Evolutionary conservation across 1,140 invertebrate species (phyloP).

Genomic region (Ylistrum balloti): DNA sequence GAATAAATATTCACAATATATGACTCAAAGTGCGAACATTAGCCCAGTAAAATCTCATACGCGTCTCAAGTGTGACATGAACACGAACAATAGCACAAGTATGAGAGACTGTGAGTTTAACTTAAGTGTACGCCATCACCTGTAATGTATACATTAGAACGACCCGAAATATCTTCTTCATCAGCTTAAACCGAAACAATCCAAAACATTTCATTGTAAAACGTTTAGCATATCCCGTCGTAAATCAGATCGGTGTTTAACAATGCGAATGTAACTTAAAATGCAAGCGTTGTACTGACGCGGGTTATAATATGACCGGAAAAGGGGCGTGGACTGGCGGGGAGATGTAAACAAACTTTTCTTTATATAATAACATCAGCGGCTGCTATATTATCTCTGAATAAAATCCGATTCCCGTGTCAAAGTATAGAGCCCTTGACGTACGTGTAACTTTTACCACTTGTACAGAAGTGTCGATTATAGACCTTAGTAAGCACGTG

Average conservation of each 20-base stretch:
- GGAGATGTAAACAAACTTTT: constrained; percentile 39
- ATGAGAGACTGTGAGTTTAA: background rate
- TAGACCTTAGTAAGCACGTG: background rate
- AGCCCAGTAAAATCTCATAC: background rate
- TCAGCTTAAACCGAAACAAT: constrained; percentile 34
- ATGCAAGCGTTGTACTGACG: constrained; percentile 18
- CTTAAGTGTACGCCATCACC: background rate
- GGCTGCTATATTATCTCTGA: background rate
- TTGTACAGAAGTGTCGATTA: background rate
- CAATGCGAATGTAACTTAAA: background rate
- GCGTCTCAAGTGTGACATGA: background rate
- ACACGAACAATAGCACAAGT: background rate
- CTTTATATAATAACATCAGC: background rate
- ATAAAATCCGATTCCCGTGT: background rate
- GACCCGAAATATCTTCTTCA: constrained; percentile 16
- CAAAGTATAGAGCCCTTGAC: background rate
- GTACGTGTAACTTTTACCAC: background rate
- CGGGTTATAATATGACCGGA: background rate
- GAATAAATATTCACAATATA: background rate
- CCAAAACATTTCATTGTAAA: background rate
- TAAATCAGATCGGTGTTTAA: constrained; percentile 14
- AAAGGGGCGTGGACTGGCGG: background rate
- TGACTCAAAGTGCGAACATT: background rate
- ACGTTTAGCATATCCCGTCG: constrained; percentile 22
- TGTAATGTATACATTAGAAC: constrained; percentile 24